These are phyloP conservation scores for Criorhina ranunculi DNA, from an alignment of 2,888 invertebrate genomes.

Conservation along the genomic window DNA sequence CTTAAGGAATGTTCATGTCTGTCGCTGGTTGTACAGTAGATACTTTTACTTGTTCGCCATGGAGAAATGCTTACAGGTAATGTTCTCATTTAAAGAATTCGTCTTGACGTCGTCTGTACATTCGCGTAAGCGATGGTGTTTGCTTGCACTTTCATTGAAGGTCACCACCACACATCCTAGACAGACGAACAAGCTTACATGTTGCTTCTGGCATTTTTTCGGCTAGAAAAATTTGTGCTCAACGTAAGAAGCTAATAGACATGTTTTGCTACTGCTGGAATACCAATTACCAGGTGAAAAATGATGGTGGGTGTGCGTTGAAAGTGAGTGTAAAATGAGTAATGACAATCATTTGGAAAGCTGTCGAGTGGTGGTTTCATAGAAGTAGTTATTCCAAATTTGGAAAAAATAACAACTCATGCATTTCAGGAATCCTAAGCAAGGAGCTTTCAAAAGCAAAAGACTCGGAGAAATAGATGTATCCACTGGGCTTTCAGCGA, in stretches of 20 bases:
- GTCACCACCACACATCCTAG: constrained; percentile 58
- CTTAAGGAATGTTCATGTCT: constrained; percentile 45
- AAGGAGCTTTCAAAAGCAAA: too few relatives aligned
- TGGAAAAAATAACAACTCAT: not conserved
- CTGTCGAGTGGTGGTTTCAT: not conserved
- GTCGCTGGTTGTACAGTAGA: constrained; percentile 20
- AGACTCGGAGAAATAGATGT: too few relatives aligned
- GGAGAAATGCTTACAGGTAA: constrained; percentile 53
- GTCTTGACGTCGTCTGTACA: constrained; percentile 42
- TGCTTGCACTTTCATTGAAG: constrained; percentile 73
- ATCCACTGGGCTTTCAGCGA: too few relatives aligned
- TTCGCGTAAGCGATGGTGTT: constrained; percentile 27
- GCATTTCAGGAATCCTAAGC: constrained; percentile 13
- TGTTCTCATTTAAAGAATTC: constrained; percentile 54
- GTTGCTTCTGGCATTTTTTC: constrained; percentile 34
- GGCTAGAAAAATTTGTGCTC: constrained; percentile 21
- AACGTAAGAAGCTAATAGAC: constrained; percentile 46
- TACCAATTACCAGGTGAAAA: constrained; percentile 48
- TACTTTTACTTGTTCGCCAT: constrained; percentile 67
- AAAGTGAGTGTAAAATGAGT: constrained; percentile 51
- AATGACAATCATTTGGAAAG: constrained; percentile 56
- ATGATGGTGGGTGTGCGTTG: constrained; percentile 58
- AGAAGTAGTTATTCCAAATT: constrained; percentile 1
- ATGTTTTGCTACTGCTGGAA: constrained; percentile 51
- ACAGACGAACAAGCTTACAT: constrained; percentile 8